These are phyloP conservation scores for Drosophila kepulauana DNA, from an alignment of 1,140 invertebrate genomes.

Conservation along the genomic window DNA sequence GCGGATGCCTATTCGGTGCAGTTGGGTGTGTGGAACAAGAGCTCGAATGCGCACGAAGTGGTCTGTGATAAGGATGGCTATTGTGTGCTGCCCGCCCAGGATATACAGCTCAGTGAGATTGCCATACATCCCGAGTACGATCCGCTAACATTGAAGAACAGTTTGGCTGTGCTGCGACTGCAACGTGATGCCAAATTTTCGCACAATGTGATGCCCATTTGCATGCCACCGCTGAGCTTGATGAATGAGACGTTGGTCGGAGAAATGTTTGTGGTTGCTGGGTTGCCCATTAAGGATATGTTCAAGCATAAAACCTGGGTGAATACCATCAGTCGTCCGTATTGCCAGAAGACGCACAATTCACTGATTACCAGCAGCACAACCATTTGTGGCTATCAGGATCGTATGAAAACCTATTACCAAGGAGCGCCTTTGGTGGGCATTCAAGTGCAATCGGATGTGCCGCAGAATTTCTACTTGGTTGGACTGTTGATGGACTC, in stretches of 20 bases:
- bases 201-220: slow-evolving; percentile 61
- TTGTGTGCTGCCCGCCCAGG: slow-evolving; percentile 63
- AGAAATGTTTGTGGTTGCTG: slow-evolving; percentile 53
- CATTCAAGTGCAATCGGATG: slow-evolving; percentile 50
- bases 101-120: slow-evolving; percentile 58
- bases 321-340: slow-evolving; percentile 52
- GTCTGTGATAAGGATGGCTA: slow-evolving; percentile 54
- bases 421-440: slow-evolving; percentile 61
- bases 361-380: slow-evolving; percentile 48
- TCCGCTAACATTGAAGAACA: slow-evolving; percentile 57
- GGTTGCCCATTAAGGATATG: slow-evolving; percentile 30
- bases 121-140: slow-evolving; percentile 72
- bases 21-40: slow-evolving; percentile 67
- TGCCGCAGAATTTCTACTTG: slow-evolving; percentile 57
- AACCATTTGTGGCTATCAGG: slow-evolving; percentile 57
- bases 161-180: slow-evolving; percentile 62
- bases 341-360: slow-evolving; percentile 40
- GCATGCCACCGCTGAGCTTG: slow-evolving; percentile 58
- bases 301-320: slow-evolving; percentile 56
- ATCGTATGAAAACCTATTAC: slow-evolving; percentile 24
- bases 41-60: slow-evolving; percentile 13
- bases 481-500: slow-evolving; percentile 60
- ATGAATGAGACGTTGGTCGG: slow-evolving; percentile 54
- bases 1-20: slow-evolving; percentile 62
- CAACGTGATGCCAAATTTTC: slow-evolving; percentile 51